Percentiles rank a stretch among this genome's conserved stretches.
Evolutionary conservation across 2,113 vertebrate genomes (phyloP).

Genomic region (Pelecanus crispus): DNA sequence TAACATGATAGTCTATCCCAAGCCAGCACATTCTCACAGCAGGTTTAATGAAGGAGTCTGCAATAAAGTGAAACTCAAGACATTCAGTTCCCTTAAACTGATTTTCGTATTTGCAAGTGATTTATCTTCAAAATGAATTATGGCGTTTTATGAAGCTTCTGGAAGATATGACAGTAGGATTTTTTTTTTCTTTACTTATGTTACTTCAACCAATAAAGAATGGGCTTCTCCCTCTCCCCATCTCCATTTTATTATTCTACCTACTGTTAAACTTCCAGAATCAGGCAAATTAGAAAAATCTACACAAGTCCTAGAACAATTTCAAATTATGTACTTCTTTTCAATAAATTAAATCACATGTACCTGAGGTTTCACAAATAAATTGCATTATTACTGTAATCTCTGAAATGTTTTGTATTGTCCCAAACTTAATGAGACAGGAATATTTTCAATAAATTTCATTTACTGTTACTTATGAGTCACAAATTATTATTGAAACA

Average conservation of each 20-base stretch:
- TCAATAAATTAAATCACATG: neutral
- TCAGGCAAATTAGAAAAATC: neutral
- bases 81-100: neutral
- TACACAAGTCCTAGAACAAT: neutral
- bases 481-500: neutral
- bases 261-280: neutral
- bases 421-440: neutral
- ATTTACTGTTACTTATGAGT: neutral
- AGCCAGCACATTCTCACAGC: neutral
- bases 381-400: neutral
- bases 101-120: neutral
- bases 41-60: neutral
- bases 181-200: neutral
- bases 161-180: neutral
- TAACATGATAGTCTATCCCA: neutral
- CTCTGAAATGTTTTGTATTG: neutral
- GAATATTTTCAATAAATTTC: neutral
- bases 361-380: neutral
- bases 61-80: neutral
- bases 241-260: neutral
- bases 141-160: neutral
- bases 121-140: neutral
- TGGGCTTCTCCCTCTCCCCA: neutral
- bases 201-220: neutral
- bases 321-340: neutral